Base-by-base conservation (phyloP, 2,888 invertebrate species). In the Dolomedes plantarius region DNA sequence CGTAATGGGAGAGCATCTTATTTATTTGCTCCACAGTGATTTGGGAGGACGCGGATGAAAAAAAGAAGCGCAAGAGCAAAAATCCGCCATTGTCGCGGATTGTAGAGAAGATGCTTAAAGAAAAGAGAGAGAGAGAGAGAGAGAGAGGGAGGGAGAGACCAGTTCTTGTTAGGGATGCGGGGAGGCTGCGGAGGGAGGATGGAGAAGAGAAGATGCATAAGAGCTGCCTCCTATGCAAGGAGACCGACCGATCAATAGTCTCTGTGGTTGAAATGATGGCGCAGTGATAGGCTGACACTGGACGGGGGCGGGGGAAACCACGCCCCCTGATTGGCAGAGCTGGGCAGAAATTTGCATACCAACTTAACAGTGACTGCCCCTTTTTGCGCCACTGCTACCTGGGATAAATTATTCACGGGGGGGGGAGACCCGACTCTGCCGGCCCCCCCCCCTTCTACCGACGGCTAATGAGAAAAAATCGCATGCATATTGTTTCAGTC, bases 181-280 rank as follows among this genome's bases (percentile, higher is more conserved):
- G 29, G 27, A 69, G 64, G 28, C 19, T 64, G 69, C 31, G 41
- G 39, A 19, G 73, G 19, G 46, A 3, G 41, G 71, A 50, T 3
- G 39, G 69, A 50, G 50, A 50, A 73, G 75, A 71, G 76, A 76
- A 85, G 83, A 85, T 85, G 83, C 83, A 85, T 85, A 85, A 85
- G 77, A 85, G 78, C 56, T 73, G 67, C 82, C 82, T 77, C 77
- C 83, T 85, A 85, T 85, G 83, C 83, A 85, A 85, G 83, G 83
- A 78, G 76, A 56, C 67, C 46, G 16, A 27, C 78, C 83, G 78
- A 85, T 85, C 83, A 85, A 85, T 85, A 85, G 77, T 73, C 77
- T 78, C 83, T 85, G 83, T 85, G 83, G 83, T 85, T 73, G 78
- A 77, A 78, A 85, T 85, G 83, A 85, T 85, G 77, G 83, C 83